These are phyloP conservation scores for Tenebrosternarchus preto DNA, from an alignment of 2,113 vertebrate species.

Conservation along the genomic window DNA sequence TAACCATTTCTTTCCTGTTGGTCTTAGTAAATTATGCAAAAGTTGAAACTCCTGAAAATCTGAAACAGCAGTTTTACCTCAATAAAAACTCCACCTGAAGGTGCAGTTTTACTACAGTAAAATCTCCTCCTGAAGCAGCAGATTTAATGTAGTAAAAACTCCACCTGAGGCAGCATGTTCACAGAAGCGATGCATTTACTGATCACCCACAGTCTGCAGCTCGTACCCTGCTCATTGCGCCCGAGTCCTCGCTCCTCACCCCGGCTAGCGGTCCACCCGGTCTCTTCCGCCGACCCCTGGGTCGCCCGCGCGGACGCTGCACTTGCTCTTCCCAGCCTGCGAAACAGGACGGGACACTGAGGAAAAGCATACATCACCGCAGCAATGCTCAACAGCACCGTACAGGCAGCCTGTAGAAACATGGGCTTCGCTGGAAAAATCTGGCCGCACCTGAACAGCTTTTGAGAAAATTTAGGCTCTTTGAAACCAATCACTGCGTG, in stretches of 20 bases:
- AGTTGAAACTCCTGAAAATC: too few relatives aligned
- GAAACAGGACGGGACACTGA: neutral
- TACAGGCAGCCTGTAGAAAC: too few relatives aligned
- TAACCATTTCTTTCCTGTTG: too few relatives aligned
- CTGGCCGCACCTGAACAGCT: too few relatives aligned
- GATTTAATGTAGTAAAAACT: neutral
- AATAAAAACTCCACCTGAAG: neutral
- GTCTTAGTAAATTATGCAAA: too few relatives aligned
- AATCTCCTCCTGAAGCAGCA: neutral
- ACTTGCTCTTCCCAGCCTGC: constrained; percentile 1
- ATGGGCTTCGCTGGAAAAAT: too few relatives aligned
- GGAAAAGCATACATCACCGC: neutral
- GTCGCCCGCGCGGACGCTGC: neutral
- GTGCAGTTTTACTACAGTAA: neutral
- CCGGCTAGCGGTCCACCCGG: neutral
- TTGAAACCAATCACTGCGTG: too few relatives aligned
- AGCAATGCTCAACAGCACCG: too few relatives aligned
- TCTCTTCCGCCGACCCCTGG: constrained; percentile 4
- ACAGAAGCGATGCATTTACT: neutral
- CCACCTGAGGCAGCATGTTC: neutral
- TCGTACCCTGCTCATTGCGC: constrained; percentile 10
- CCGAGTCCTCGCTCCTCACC: neutral
- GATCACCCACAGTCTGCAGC: neutral
- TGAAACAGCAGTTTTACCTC: neutral
- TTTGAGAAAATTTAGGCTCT: too few relatives aligned